Evolutionary conservation across 2,113 vertebrate genomes (phyloP), one percentile per base, ranked within the genome.

Genomic region (Rostratula benghalensis): DNA sequence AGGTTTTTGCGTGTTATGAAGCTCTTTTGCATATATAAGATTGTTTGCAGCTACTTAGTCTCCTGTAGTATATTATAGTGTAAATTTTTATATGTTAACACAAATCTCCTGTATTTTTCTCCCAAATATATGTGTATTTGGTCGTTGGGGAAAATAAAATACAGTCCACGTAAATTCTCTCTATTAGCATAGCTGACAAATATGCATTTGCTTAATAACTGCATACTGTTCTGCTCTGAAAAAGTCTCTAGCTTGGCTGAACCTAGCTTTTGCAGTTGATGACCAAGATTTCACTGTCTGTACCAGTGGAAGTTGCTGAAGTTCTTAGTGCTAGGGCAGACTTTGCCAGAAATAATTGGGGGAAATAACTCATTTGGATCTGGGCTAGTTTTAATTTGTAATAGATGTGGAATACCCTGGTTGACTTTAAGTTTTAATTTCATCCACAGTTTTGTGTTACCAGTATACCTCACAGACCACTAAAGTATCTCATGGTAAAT

Each of bases 401-500:
- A 8, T 41, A 70, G 10, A 16, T 53, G 50, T 0, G 3, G 3
- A 75, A 75, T 23, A 54, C 8, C 3, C 2, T 61, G 20, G 1
- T 24, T 90, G 48, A 54, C 13, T 37, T 67, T n/a, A 54, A 56
- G 8, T 54, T 70, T 50, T 16, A n/a, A 73, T n/a, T 61, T 50
- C 18, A 51, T 39, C 8, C 19, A 41, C 17, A 45, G 21, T 11
- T 70, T 39, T 50, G 7, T 30, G 19, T 30, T 60, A 65, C 22
- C 7, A 37, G 24, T 63, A 51, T 25, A 33, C 16, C 5, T 48
- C 45, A 65, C 18, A 77, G 27, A 65, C 16, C 13, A 78, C 22
- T n/a, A 39, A 77, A 53, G 13, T 48, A 41, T 59, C 21, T 75
- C 61, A 46, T 8, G 7, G 10, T 41, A 54, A 15, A 35, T n/a